Evolutionary conservation across 2,888 invertebrate genomes (phyloP), one percentile per base, ranked within the genome.

Genomic region (Pterostichus madidus): DNA sequence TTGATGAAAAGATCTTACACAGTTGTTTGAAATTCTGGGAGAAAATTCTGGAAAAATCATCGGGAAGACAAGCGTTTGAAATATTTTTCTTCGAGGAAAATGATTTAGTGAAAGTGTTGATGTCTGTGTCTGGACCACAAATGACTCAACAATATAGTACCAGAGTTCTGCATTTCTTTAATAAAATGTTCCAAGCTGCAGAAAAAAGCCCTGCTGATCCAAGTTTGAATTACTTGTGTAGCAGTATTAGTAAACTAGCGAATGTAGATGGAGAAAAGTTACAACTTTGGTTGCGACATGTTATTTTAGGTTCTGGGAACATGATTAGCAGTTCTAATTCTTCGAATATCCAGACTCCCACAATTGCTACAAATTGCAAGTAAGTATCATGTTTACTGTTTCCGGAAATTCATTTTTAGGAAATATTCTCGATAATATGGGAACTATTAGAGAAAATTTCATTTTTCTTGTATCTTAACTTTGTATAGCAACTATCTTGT

Each of bases 1-100:
- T 94, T 11, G 92, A 93, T 86, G 94, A 94, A 85, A 92, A 92
- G 85, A 92, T 93, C 71, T 87, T 93, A 56, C 92, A 93, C 84
- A 93, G 93, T 84, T 93, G 96, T 90, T 91, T 97, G 24, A 95
- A 94, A 86, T 97, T 97, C 87, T 95, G 98, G 93, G 97, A 97
- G 88, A 94, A 94, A 86, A 93, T 97, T 85, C 89, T 98, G 24
- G 97, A 97, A 79, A 96, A 96, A 84, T 93, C 95, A 0, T 93
- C 95, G 0, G 97, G 97, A 0, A 93, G 95, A 84, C 93, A 94
- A 86, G 97, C 98, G 0, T 93, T 97, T 87, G 95, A 96, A 86
- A 92, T 93, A 83, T 97, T 97, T 87, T 97, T 97, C 87, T 93
- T 92, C 1, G 93, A 93, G 0, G 92, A 92, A 32, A 93, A 93